phyloP scores from a whole-genome alignment of 2,113 vertebrate species.

The Meriones unguiculatus region DNA sequence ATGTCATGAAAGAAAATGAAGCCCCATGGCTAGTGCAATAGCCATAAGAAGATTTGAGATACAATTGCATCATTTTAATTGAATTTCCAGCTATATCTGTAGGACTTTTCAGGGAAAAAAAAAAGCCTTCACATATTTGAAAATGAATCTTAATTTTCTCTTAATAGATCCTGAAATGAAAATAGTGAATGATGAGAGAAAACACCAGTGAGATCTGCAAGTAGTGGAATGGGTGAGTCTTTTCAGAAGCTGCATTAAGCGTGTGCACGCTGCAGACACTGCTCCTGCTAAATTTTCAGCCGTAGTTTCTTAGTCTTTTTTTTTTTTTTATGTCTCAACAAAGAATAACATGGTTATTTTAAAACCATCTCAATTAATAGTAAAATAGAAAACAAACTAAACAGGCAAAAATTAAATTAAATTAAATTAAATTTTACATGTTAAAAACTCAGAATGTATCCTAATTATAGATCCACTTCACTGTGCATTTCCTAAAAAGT shows the following conservation, averaged over 20 bases:
- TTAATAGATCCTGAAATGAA: conserved; percentile 39
- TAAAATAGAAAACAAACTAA: neutral
- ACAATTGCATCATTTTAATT: conserved; percentile 45
- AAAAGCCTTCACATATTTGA: neutral
- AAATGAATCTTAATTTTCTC: conserved; percentile 51
- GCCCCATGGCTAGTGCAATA: conserved; percentile 23
- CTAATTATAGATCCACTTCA: neutral
- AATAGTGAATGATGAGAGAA: neutral
- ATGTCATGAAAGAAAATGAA: conserved; percentile 51
- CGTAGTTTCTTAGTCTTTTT: neutral
- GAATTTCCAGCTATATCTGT: neutral
- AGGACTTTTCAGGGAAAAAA: conserved; percentile 37
- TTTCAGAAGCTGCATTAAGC: neutral
- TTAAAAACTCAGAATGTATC: neutral
- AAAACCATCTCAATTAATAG: neutral
- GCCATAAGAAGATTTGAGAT: conserved; percentile 37
- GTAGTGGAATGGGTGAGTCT: neutral
- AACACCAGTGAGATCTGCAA: neutral
- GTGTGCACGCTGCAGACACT: neutral
- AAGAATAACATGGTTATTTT: neutral
- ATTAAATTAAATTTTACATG: neutral
- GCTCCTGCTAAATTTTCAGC: neutral
- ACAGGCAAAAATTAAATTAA: neutral
- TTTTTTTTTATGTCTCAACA: neutral
- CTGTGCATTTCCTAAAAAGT: neutral